These are phyloP conservation scores for Incurvaria masculella DNA, from an alignment of 2,888 invertebrate species.

Conservation along the genomic window DNA sequence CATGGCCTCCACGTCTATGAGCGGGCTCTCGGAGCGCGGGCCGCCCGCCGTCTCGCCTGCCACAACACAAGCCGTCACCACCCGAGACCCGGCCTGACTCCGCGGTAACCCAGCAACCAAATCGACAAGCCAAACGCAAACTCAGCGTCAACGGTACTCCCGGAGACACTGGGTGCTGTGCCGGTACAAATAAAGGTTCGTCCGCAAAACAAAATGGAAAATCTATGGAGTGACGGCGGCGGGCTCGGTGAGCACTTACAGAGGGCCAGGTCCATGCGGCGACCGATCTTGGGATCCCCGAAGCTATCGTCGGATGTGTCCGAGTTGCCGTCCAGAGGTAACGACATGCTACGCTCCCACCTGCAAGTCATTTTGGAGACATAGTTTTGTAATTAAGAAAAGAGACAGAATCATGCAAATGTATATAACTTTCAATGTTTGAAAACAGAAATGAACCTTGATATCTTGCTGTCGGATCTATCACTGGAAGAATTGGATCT, in stretches of 20 bases:
- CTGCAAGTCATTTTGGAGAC: constrained; percentile 32
- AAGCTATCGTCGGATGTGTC: constrained; percentile 46
- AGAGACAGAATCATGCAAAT: too few species aligned
- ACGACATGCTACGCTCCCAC: constrained; percentile 68
- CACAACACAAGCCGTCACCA: constrained; percentile 12
- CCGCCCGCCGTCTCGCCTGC: constrained; percentile 64
- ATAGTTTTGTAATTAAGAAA: too few species aligned
- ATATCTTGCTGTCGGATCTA: not conserved
- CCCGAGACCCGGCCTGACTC: not conserved
- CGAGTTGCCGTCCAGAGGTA: constrained; percentile 53
- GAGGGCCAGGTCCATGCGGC: constrained; percentile 81
- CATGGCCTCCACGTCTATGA: constrained; percentile 65
- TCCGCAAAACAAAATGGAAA: constrained; percentile 50
- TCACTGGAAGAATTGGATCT: too few species aligned
- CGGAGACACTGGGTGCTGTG: constrained; percentile 33
- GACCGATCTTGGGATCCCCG: constrained; percentile 46
- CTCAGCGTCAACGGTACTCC: constrained; percentile 2
- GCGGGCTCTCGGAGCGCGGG: constrained; percentile 59
- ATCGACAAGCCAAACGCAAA: not conserved
- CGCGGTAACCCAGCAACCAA: constrained; percentile 27
- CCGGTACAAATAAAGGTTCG: constrained; percentile 49
- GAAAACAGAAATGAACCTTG: not conserved
- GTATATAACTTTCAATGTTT: too few species aligned
- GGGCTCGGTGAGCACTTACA: constrained; percentile 61
- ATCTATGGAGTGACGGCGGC: constrained; percentile 26